These are phyloP conservation scores for Channa argus DNA, from an alignment of 2,113 vertebrate species.

Conservation along the genomic window DNA sequence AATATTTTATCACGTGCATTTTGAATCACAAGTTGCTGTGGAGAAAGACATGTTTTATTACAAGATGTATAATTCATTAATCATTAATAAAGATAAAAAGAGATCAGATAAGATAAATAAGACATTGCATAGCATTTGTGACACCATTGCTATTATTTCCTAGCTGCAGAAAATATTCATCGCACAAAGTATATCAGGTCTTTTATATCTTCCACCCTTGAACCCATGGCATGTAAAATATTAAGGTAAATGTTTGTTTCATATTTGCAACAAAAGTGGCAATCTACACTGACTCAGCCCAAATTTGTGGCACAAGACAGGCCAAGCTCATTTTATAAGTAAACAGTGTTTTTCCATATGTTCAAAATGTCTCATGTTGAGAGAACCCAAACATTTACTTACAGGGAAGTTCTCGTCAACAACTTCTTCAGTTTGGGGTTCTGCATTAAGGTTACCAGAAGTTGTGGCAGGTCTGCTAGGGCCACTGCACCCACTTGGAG, in stretches of 20 bases:
- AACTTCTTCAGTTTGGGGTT: constrained; percentile 86
- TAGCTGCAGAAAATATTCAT: no score
- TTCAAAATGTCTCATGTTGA: neutral
- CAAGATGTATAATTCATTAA: neutral
- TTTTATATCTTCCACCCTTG: no score
- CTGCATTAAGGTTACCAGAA: constrained; percentile 72
- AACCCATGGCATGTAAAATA: no score
- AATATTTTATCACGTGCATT: constrained; percentile 97
- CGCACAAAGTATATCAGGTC: no score
- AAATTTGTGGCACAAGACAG: neutral
- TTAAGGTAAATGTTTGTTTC: neutral
- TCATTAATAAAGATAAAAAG: neutral
- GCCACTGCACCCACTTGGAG: constrained; percentile 77
- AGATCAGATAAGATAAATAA: no score
- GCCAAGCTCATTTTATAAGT: neutral
- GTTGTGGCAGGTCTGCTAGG: constrained; percentile 75
- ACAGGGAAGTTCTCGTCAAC: constrained; percentile 89
- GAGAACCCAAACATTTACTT: constrained; percentile 61
- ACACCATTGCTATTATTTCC: no score
- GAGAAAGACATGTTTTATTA: constrained; percentile 51
- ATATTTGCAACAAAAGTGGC: no score
- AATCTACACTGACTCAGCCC: no score
- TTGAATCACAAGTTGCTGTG: constrained; percentile 97
- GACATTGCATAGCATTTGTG: no score
- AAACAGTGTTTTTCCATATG: neutral